Conservation (phyloP, 2,797 vertebrate genomes). For the Ctenochaetus hawaiiensis region DNA sequence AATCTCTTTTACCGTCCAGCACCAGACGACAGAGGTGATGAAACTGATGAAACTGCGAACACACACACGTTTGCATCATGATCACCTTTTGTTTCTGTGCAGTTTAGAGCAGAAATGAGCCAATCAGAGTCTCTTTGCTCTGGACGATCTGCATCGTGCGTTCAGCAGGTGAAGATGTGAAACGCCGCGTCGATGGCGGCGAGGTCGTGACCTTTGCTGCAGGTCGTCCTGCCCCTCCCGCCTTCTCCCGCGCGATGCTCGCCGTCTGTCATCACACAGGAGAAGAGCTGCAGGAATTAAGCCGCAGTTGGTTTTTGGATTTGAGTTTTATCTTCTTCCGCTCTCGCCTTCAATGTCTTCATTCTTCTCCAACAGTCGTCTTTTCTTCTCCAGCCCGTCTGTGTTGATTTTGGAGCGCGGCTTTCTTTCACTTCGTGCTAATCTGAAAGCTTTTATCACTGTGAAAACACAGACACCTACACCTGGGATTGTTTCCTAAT, state of each 20-base stretch:
- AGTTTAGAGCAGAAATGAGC: no score
- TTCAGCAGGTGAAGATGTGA: constrained; percentile 7
- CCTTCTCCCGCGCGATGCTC: background rate
- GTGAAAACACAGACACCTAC: constrained; percentile 51
- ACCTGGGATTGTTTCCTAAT: constrained; percentile 51
- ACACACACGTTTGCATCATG: no score
- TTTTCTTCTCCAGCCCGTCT: constrained; percentile 1
- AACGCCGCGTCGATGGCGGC: background rate
- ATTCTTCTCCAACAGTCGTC: background rate
- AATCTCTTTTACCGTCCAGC: no score
- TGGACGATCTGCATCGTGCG: no score
- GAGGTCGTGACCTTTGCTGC: constrained; percentile 17
- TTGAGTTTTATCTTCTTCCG: background rate
- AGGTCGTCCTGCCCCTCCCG: background rate
- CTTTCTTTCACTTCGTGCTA: constrained; percentile 24
- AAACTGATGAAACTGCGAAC: no score
- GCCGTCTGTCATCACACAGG: constrained; percentile 7
- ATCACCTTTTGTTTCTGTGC: no score
- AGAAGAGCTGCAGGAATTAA: background rate
- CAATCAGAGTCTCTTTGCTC: no score
- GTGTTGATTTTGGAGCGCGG: constrained; percentile 40
- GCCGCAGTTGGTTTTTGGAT: constrained; percentile 12
- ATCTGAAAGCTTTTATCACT: constrained; percentile 35
- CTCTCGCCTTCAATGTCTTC: background rate
- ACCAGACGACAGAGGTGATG: no score